Conservation (phyloP, 2,888 invertebrate genomes). For the Acrobasis consociella region DNA sequence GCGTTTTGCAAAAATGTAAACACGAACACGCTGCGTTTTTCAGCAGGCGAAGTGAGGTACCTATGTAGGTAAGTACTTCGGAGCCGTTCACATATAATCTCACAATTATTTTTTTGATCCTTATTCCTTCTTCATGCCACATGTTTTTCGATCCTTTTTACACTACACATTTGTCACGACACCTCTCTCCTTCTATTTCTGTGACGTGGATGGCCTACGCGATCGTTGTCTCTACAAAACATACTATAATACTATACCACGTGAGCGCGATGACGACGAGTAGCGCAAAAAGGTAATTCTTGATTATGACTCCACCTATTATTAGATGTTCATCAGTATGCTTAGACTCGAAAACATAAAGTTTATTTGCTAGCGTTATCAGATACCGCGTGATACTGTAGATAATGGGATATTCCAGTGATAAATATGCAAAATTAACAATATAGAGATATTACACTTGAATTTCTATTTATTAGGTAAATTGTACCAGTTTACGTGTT, state of each 20-base stretch:
- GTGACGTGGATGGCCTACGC: neutral
- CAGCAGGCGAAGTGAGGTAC: too few species aligned
- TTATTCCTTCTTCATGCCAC: too few species aligned
- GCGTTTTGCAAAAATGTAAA: too few species aligned
- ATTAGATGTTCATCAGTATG: constrained; percentile 19
- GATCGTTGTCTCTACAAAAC: neutral
- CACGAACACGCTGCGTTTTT: too few species aligned
- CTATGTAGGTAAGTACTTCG: too few species aligned
- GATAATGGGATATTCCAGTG: constrained; percentile 21
- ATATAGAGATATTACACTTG: neutral
- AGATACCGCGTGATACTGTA: constrained; percentile 22
- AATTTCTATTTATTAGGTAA: too few species aligned
- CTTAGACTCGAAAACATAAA: constrained; percentile 30
- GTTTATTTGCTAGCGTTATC: constrained; percentile 19
- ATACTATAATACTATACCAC: neutral
- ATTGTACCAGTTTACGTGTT: too few species aligned
- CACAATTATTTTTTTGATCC: too few species aligned
- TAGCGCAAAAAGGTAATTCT: neutral
- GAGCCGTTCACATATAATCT: too few species aligned
- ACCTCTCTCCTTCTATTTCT: too few species aligned
- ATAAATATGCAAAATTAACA: constrained; percentile 4
- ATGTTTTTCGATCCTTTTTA: too few species aligned
- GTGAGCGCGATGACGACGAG: neutral
- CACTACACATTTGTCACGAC: too few species aligned
- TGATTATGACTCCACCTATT: neutral